Percentiles rank a stretch among this genome's conserved stretches.
phyloP scores from a whole-genome alignment of 2,888 invertebrate genomes.

The Odontomyia ornata region DNA sequence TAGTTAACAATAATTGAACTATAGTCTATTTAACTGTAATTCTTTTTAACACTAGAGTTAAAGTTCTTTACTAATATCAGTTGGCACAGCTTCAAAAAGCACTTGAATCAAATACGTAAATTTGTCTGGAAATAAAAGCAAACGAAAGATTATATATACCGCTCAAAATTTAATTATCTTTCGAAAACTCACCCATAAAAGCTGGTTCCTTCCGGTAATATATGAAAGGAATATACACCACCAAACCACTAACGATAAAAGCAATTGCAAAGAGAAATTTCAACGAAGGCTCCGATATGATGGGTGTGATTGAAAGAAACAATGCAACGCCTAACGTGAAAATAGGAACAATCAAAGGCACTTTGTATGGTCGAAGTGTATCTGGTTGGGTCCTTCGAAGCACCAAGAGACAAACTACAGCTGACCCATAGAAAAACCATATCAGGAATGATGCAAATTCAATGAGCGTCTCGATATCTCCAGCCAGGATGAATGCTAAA shows the following conservation, averaged over 20 bases:
- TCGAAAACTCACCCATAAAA: conserved; percentile 70
- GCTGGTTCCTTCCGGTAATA: conserved; percentile 73
- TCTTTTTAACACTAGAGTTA: background rate
- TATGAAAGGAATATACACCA: conserved; percentile 79
- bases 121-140: conserved; percentile 73
- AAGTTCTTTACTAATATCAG: conserved; percentile 48
- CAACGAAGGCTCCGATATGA: conserved; percentile 76
- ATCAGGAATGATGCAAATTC: conserved; percentile 88
- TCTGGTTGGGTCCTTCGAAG: conserved; percentile 75
- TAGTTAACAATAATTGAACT: background rate
- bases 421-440: conserved; percentile 87
- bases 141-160: conserved; percentile 48
- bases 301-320: conserved; percentile 78
- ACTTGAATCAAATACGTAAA: conserved; percentile 73
- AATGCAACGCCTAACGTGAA: conserved; percentile 75
- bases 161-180: background rate
- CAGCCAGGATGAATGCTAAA: conserved; percentile 74
- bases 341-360: conserved; percentile 77
- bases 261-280: conserved; percentile 80
- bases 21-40: background rate
- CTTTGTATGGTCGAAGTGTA: conserved; percentile 76
- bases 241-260: conserved; percentile 75
- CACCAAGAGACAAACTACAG: conserved; percentile 80
- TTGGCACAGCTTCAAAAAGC: conserved; percentile 73
- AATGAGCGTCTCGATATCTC: conserved; percentile 79